Evolutionary conservation across 2,797 vertebrate genomes (phyloP).

Genomic region (Otolemur crassicaudatus): DNA sequence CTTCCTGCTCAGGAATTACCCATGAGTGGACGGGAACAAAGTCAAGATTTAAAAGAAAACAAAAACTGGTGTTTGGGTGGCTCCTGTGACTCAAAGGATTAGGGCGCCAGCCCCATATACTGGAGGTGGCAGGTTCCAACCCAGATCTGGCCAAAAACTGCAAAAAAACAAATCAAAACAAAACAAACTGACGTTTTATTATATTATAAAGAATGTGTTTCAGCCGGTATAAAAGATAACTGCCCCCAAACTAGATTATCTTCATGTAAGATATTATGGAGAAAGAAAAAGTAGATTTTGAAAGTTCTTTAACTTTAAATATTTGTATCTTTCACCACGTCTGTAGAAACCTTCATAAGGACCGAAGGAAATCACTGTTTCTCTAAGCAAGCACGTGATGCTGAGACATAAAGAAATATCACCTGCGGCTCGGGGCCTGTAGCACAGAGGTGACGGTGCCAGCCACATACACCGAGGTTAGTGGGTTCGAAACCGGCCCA

Average conservation of each 20-base stretch:
- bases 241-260: not conserved
- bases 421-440: too few relatives aligned
- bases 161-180: too few relatives aligned
- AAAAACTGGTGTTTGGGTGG: too few relatives aligned
- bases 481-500: too few relatives aligned
- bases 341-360: not conserved
- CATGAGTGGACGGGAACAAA: not conserved
- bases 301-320: not conserved
- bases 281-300: not conserved
- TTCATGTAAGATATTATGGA: not conserved
- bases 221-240: conserved; percentile 57
- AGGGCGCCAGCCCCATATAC: too few relatives aligned
- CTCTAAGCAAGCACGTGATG: not conserved
- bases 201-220: not conserved
- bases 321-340: not conserved
- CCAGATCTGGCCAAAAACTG: too few relatives aligned
- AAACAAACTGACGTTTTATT: not conserved
- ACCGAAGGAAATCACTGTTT: not conserved
- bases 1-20: not conserved
- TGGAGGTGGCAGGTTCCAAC: too few relatives aligned
- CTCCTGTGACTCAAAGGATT: too few relatives aligned
- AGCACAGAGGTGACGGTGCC: too few relatives aligned
- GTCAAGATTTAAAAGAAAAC: not conserved
- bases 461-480: too few relatives aligned
- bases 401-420: not conserved